phyloP scores from a whole-genome alignment of 2,888 invertebrate species.

The Polietes domitor region DNA sequence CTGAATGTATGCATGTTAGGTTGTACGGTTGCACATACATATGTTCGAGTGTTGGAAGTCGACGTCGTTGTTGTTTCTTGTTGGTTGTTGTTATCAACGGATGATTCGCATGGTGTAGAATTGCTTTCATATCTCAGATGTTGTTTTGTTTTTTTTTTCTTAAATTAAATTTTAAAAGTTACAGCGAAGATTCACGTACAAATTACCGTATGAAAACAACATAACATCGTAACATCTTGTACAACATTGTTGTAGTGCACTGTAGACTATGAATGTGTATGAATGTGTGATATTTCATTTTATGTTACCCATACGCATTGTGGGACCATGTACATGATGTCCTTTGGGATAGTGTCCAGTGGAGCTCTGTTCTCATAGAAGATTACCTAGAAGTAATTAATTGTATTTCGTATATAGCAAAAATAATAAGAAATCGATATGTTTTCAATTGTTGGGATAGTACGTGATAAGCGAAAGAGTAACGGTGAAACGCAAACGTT shows the following conservation, averaged over 20 bases:
- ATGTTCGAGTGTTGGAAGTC: neutral
- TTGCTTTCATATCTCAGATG: slow-evolving; percentile 62
- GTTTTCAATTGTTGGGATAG: too few relatives aligned
- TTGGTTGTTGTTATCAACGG: slow-evolving; percentile 14
- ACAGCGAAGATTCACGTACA: neutral
- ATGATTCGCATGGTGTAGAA: slow-evolving; percentile 48
- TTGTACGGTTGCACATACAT: neutral
- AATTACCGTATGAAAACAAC: slow-evolving; percentile 9
- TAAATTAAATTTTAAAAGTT: slow-evolving; percentile 53
- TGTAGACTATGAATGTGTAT: neutral
- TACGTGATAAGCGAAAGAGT: too few relatives aligned
- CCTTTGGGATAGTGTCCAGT: too few relatives aligned
- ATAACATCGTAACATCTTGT: slow-evolving; percentile 17
- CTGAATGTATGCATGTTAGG: neutral
- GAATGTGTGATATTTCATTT: neutral
- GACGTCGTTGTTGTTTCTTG: neutral
- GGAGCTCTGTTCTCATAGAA: too few relatives aligned
- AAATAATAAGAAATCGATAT: too few relatives aligned
- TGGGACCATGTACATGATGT: neutral
- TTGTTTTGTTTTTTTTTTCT: too few relatives aligned
- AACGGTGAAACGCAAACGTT: too few relatives aligned
- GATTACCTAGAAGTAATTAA: too few relatives aligned
- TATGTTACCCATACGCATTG: slow-evolving; percentile 8
- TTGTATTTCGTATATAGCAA: too few relatives aligned
- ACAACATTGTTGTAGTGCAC: neutral